A percentile compares a stretch with the other conserved stretches of the same genome.
These are phyloP conservation scores for Rhabdomys dilectus DNA, from an alignment of 2,113 vertebrate genomes.

Conservation along the genomic window DNA sequence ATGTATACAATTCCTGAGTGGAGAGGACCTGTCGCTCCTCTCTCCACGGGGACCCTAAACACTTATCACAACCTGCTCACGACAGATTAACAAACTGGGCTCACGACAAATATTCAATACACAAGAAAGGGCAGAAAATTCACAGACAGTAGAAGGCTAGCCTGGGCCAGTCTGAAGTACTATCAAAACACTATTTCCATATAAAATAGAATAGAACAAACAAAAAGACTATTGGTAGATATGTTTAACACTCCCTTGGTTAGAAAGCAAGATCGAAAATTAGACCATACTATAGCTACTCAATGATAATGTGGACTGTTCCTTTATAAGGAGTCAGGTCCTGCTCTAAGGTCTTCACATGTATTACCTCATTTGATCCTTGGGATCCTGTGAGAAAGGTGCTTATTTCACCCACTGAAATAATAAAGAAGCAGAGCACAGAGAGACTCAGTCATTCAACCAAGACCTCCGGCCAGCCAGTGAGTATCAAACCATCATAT, in stretches of 20 bases:
- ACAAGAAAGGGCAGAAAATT: neutral
- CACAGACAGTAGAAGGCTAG: neutral
- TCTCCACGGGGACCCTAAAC: no score
- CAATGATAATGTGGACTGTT: no score
- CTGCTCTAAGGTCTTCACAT: no score
- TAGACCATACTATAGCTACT: neutral
- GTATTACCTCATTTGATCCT: no score
- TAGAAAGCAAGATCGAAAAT: neutral
- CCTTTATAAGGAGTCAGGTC: no score
- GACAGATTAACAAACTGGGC: no score
- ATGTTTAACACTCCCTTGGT: neutral
- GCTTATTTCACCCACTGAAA: neutral
- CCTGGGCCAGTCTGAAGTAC: neutral
- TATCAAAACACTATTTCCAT: neutral
- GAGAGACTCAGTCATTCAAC: no score
- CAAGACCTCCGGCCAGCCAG: neutral
- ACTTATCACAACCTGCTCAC: no score
- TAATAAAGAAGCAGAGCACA: neutral
- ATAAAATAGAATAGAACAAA: neutral
- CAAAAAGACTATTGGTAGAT: neutral
- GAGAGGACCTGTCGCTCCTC: no score
- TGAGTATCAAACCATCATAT: neutral
- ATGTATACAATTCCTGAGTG: no score
- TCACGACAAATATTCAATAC: neutral
- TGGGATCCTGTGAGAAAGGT: no score